Evolutionary conservation across 1,140 invertebrate genomes (phyloP).

Genomic region (Geopemphigus sp.): DNA sequence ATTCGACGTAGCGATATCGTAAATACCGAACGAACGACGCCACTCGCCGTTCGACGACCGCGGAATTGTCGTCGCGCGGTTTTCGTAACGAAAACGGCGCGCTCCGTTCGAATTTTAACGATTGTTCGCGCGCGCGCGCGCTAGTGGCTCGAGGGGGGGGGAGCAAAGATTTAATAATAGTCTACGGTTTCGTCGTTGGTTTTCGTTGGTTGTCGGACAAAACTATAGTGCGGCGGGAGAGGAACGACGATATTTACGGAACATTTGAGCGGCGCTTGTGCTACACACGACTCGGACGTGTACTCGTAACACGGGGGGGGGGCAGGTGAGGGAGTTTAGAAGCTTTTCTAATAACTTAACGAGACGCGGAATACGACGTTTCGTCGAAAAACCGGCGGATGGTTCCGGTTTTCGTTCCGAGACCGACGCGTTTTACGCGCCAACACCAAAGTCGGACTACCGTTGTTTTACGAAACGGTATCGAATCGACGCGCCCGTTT

Average conservation of each 20-base stretch:
- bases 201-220: no score
- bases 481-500: not conserved
- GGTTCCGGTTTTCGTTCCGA: conserved; percentile 18
- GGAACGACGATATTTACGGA: no score
- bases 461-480: not conserved
- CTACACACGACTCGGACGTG: not conserved
- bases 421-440: no score
- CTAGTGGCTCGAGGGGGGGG: no score
- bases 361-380: conserved; percentile 22
- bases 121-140: not conserved
- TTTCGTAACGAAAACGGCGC: not conserved
- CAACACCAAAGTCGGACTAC: conserved; percentile 24
- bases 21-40: no score
- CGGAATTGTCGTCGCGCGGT: not conserved
- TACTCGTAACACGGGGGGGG: no score
- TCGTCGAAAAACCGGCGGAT: conserved; percentile 2
- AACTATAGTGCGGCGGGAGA: no score
- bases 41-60: not conserved
- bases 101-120: not conserved
- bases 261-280: no score
- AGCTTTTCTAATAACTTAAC: conserved; percentile 40
- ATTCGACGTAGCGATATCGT: no score
- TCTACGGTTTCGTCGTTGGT: no score
- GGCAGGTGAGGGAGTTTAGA: not conserved
- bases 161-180: no score